These are phyloP conservation scores for Oncorhynchus tshawytscha DNA, from an alignment of 2,113 vertebrate species.

Conservation along the genomic window DNA sequence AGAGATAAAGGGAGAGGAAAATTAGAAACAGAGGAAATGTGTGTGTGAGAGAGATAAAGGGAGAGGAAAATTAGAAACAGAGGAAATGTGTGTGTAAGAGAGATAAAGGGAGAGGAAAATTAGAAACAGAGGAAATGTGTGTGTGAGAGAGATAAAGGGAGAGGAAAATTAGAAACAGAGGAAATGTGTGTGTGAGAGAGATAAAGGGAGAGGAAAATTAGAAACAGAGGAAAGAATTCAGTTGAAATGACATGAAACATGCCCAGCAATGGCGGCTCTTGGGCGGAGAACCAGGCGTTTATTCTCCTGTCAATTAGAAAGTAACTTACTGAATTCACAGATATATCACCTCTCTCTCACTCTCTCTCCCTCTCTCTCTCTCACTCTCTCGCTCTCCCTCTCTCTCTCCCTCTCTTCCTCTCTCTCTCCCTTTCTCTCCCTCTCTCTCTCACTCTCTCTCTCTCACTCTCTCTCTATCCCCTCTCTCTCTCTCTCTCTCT, in stretches of 20 bases:
- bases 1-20: too few species aligned
- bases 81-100: too few species aligned
- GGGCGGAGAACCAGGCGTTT: background rate
- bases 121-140: too few species aligned
- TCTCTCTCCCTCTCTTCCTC: background rate
- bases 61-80: too few species aligned
- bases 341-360: background rate
- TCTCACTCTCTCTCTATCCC: too few species aligned
- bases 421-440: background rate
- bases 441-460: too few species aligned
- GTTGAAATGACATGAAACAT: background rate
- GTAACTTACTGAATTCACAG: background rate
- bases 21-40: too few species aligned
- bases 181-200: too few species aligned
- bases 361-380: background rate
- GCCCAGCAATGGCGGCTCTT: conserved; percentile 1
- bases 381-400: background rate
- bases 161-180: too few species aligned
- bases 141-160: too few species aligned
- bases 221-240: background rate
- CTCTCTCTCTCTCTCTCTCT: background rate
- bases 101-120: too few species aligned
- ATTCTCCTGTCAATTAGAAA: background rate
- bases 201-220: background rate
- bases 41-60: too few species aligned